Base-by-base conservation (phyloP, 2,113 vertebrate species). In the Solea solea region DNA sequence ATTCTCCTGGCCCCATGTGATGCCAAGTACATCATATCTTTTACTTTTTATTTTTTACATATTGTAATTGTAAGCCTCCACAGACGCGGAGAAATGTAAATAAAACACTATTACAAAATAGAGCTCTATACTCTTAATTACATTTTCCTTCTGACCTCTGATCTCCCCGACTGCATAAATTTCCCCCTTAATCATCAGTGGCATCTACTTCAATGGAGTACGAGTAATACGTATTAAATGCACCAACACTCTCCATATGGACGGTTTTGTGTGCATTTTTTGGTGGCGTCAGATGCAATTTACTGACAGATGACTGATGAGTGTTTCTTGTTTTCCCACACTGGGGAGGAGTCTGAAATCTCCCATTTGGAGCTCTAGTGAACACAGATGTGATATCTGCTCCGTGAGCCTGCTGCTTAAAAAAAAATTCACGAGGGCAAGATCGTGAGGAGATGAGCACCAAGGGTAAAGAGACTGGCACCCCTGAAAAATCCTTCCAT, bases 401-500 rank as follows among this genome's bases (percentile, higher is more conserved):
- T 84, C 64, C 45, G 9, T 9, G 34, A 78, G 60, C 63, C 57
- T 65, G 61, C 63, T 63, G 69, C 78, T 81, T 76, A 70, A 77
- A 76, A 46, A 65, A 76, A 40, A 64, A 65, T 69, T 78, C 71
- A 80, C 72, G 70, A 11, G 44, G 65, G 72, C 59, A 53, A 61
- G 62, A 85, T 59, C 65, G 69, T 21, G 42, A 61, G 54, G 77
- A 86, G 72, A 86, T 25, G 61, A 87, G 86, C 75, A 81, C 84
- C 85, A 73, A 81, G 85, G 65, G 66, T 54, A 88, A 82, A 82
- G 59, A 82, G 84, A 82, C 86, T 77, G 86, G 84, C 79, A 92
- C 93, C 90, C 91, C 91, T 94, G 92, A 93, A 91, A 83, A 91
- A 91, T 88, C 89, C 91, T 92, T 92, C 79, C 82, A 86, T 80